These are phyloP conservation scores for Oreotrochilus melanogaster DNA, from an alignment of 2,113 vertebrate species.

Conservation along the genomic window DNA sequence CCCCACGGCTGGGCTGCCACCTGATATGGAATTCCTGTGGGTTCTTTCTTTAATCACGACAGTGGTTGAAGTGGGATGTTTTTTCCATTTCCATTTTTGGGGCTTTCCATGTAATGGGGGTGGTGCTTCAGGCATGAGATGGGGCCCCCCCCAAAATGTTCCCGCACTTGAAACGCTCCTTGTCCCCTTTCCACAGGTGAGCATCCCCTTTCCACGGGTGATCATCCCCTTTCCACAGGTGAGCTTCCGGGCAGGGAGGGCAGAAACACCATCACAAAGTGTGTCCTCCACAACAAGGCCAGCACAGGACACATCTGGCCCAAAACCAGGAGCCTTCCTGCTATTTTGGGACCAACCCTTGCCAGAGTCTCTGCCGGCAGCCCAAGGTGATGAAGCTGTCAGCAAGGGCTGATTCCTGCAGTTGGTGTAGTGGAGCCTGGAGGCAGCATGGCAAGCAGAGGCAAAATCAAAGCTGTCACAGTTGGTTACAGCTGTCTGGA, in stretches of 20 bases:
- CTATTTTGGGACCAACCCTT: background rate
- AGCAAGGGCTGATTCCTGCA: background rate
- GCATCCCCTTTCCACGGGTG: background rate
- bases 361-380: background rate
- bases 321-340: background rate
- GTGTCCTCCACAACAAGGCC: background rate
- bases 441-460: background rate
- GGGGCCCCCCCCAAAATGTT: accelerated
- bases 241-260: background rate
- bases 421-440: background rate
- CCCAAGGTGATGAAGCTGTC: background rate
- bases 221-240: background rate
- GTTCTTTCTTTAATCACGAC: background rate
- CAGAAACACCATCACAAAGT: background rate
- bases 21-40: background rate
- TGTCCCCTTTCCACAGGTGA: background rate
- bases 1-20: background rate
- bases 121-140: background rate
- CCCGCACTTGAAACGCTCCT: background rate
- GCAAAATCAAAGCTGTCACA: slow-evolving; percentile 9
- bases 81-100: background rate
- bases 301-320: background rate
- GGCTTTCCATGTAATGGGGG: accelerated
- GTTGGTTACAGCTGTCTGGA: background rate
- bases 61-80: background rate